A percentile compares a stretch with the other conserved stretches of the same genome.
Evolutionary conservation across 2,113 vertebrate genomes (phyloP).

Genomic region (Psammodynastes pulverulentus): DNA sequence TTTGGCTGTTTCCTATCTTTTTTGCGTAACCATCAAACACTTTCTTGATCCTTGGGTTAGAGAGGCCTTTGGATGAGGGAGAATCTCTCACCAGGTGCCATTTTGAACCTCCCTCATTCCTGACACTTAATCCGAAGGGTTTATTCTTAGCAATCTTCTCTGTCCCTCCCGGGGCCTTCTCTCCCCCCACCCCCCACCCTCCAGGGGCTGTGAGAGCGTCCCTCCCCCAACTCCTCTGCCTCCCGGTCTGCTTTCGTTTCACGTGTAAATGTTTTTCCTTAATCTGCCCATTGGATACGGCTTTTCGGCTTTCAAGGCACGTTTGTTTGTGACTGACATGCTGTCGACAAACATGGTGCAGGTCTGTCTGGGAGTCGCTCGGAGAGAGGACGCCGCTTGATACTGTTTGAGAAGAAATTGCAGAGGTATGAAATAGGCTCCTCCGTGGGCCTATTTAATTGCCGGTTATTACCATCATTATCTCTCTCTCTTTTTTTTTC

Average conservation of each 20-base stretch:
- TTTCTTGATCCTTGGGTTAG: neutral
- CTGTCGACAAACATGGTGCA: neutral
- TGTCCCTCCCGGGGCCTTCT: constrained; percentile 34
- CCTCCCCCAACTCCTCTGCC: fast-evolving
- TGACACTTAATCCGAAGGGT: constrained; percentile 46
- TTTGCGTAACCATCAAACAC: fast-evolving
- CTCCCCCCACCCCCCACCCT: too few relatives aligned
- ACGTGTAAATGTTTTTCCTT: neutral
- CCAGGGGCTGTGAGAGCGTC: neutral
- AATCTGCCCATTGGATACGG: fast-evolving
- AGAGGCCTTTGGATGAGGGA: constrained; percentile 44
- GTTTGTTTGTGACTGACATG: neutral
- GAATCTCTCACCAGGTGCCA: constrained; percentile 34
- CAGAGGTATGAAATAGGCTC: neutral
- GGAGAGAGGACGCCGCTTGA: too few relatives aligned
- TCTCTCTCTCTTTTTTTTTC: neutral
- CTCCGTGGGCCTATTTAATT: constrained; percentile 4
- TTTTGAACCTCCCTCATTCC: constrained; percentile 44
- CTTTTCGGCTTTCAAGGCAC: fast-evolving
- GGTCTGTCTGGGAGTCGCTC: neutral
- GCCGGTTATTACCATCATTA: neutral
- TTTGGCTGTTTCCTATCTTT: neutral
- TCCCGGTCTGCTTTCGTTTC: fast-evolving
- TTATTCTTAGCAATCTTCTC: constrained; percentile 52
- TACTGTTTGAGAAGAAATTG: neutral